Evolutionary conservation across 2,113 vertebrate species (phyloP).

Genomic region (Scatophagus argus): DNA sequence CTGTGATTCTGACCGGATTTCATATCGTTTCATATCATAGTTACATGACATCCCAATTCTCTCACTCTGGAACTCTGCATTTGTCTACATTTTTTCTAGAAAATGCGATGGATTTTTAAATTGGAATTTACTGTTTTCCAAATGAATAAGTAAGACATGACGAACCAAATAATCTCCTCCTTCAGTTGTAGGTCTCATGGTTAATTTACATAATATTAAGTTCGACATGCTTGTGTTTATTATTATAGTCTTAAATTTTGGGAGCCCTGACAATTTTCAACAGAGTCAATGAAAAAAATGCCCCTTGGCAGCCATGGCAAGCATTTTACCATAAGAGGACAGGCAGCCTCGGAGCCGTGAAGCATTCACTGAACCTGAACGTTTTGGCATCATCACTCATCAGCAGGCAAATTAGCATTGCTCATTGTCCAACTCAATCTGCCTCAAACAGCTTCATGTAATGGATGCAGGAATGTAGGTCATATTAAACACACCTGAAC

Average conservation of each 20-base stretch:
- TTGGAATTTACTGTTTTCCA: not conserved
- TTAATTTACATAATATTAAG: no score
- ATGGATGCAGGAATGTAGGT: not conserved
- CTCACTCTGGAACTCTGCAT: no score
- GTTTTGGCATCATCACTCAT: not conserved
- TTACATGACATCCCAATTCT: no score
- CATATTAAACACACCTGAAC: not conserved
- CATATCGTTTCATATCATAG: not conserved
- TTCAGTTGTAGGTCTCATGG: no score
- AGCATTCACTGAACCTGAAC: not conserved
- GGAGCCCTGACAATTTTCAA: no score
- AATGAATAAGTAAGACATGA: not conserved
- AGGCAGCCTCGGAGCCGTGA: not conserved
- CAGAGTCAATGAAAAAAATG: no score
- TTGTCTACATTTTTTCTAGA: no score
- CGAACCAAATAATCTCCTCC: no score
- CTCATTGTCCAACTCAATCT: not conserved
- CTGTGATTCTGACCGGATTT: not conserved
- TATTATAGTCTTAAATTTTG: no score
- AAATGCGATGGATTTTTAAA: not conserved
- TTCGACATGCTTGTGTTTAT: not conserved
- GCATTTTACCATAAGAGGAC: no score
- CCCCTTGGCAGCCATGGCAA: no score
- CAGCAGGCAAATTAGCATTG: not conserved
- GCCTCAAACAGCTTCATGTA: conserved; percentile 10